Conservation (phyloP, 2,797 vertebrate species). For the Naso thynnoides region DNA sequence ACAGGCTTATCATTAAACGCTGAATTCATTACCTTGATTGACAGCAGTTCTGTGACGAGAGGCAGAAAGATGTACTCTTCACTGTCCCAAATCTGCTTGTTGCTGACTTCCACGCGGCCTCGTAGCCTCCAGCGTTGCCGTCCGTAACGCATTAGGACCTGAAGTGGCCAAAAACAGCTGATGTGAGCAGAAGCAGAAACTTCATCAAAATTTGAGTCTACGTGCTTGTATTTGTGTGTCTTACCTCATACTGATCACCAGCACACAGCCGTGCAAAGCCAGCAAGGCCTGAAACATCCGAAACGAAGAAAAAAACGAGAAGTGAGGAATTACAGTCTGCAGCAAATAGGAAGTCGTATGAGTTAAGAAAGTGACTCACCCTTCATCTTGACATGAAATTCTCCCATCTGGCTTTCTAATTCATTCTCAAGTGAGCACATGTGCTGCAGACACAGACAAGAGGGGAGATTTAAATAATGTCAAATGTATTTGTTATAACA, state of each 20-base stretch:
- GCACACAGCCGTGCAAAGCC: constrained; percentile 97
- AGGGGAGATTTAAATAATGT: constrained; percentile 1
- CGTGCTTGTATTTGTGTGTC: constrained; percentile 23
- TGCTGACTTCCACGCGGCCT: constrained; percentile 95
- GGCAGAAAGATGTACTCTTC: constrained; percentile 97
- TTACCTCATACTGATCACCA: constrained; percentile 98
- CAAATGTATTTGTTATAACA: neutral
- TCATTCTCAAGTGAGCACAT: constrained; percentile 98
- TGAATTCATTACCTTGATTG: constrained; percentile 92
- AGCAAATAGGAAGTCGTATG: constrained; percentile 41
- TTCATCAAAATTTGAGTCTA: neutral
- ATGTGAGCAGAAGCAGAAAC: neutral
- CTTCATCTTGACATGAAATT: constrained; percentile 99
- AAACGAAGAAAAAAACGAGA: constrained; percentile 51
- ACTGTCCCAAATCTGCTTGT: constrained; percentile 98
- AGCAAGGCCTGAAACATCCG: constrained; percentile 88
- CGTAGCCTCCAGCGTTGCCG: constrained; percentile 96
- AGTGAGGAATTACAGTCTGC: constrained; percentile 11
- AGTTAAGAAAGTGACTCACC: constrained; percentile 82
- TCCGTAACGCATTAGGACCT: constrained; percentile 98
- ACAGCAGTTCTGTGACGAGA: constrained; percentile 95
- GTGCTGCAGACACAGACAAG: constrained; percentile 83
- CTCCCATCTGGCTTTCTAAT: constrained; percentile 96
- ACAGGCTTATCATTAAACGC: neutral
- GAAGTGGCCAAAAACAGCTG: constrained; percentile 19